A percentile compares a stretch with the other conserved stretches of the same genome.
Conservation (phyloP, 2,797 vertebrate species). For the Coccyzus lansbergi region DNA sequence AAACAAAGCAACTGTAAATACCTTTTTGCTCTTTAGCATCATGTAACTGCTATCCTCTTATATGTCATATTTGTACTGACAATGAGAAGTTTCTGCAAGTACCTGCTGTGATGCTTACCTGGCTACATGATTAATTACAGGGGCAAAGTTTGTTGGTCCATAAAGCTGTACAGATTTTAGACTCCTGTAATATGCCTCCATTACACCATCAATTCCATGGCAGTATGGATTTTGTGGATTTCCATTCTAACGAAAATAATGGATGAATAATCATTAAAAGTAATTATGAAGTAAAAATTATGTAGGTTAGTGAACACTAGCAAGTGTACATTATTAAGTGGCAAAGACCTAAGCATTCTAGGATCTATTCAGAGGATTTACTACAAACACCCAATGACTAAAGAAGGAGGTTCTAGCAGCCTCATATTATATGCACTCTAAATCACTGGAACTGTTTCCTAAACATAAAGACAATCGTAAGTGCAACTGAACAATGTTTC, state of each 20-base stretch:
- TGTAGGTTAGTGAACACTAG: neutral
- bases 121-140: constrained; percentile 96
- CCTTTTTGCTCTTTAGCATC: neutral
- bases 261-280: neutral
- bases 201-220: constrained; percentile 93
- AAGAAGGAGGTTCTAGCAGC: neutral
- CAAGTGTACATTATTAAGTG: neutral
- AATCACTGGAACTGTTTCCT: neutral
- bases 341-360: neutral
- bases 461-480: neutral
- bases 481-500: neutral
- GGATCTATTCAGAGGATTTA: neutral
- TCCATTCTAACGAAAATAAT: constrained; percentile 84
- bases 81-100: neutral
- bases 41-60: neutral
- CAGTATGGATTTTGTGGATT: constrained; percentile 98
- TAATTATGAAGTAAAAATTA: neutral
- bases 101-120: constrained; percentile 76
- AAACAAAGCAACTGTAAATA: neutral
- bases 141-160: constrained; percentile 98
- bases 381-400: neutral
- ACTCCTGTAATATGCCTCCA: constrained; percentile 97
- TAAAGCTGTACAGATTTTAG: constrained; percentile 96
- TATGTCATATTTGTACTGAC: neutral
- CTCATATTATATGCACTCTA: neutral